Conservation (phyloP, 1,140 invertebrate species). For the Carcinoscorpius rotundicauda region DNA sequence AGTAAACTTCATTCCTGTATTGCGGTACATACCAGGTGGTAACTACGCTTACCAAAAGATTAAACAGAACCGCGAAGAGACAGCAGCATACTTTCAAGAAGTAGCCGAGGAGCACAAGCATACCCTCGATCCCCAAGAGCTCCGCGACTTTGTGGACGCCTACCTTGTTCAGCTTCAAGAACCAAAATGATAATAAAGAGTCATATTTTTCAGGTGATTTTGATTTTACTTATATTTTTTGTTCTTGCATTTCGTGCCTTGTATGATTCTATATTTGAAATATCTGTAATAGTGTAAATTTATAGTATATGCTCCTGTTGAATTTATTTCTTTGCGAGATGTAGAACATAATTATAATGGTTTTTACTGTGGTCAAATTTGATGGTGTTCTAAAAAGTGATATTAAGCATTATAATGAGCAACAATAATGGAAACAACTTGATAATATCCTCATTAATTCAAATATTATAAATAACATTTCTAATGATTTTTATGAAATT, state of each 20-base stretch:
- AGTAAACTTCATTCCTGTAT: constrained; percentile 52
- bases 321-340: no score
- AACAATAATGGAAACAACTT: no score
- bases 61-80: constrained; percentile 59
- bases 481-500: no score
- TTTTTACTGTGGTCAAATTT: no score
- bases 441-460: no score
- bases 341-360: no score
- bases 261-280: constrained; percentile 2
- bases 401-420: no score
- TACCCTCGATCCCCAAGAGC: constrained; percentile 56
- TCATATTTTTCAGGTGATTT: constrained; percentile 22
- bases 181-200: constrained; percentile 53
- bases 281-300: no score
- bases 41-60: constrained; percentile 58
- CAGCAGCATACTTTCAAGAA: constrained; percentile 67
- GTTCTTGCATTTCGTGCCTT: background rate
- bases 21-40: constrained; percentile 60
- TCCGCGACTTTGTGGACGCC: constrained; percentile 72
- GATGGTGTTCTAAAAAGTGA: no score
- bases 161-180: constrained; percentile 72
- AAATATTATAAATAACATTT: no score
- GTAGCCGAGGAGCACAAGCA: constrained; percentile 63
- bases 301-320: no score
- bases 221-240: constrained; percentile 4